Percentiles rank a stretch among this genome's conserved stretches.
Evolutionary conservation across 2,888 invertebrate species (phyloP).

Genomic region (Byasa hedistus): DNA sequence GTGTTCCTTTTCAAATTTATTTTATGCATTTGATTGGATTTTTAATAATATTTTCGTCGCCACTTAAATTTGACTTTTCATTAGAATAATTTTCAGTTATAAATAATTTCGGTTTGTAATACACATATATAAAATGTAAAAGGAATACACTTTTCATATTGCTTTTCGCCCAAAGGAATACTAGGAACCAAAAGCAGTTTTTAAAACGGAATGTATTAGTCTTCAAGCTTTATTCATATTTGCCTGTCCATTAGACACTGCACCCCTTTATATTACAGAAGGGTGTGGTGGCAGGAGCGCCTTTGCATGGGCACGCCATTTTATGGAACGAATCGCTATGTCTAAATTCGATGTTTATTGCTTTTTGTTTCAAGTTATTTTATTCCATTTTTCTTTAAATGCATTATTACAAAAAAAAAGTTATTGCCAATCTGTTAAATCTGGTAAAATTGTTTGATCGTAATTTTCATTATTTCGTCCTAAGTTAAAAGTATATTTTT

Average conservation of each 20-base stretch:
- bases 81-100: no score
- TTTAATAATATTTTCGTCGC: no score
- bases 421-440: no score
- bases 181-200: no score
- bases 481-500: no score
- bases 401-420: no score
- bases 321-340: slow-evolving; percentile 5
- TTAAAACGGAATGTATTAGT: background rate
- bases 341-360: background rate
- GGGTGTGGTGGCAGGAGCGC: slow-evolving; percentile 17
- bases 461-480: no score
- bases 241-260: slow-evolving; percentile 7
- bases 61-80: no score
- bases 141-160: background rate
- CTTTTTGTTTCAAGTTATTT: background rate
- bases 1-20: background rate
- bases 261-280: slow-evolving; percentile 10
- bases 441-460: no score
- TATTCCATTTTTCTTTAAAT: background rate
- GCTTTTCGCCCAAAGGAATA: background rate
- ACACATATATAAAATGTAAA: background rate
- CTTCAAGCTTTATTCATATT: background rate
- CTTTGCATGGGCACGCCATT: slow-evolving; percentile 10
- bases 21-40: background rate
- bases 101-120: no score